Percentiles rank a stretch among this genome's conserved stretches.
Conservation (phyloP, 2,797 vertebrate genomes). For the Spondyliosoma cantharus region DNA sequence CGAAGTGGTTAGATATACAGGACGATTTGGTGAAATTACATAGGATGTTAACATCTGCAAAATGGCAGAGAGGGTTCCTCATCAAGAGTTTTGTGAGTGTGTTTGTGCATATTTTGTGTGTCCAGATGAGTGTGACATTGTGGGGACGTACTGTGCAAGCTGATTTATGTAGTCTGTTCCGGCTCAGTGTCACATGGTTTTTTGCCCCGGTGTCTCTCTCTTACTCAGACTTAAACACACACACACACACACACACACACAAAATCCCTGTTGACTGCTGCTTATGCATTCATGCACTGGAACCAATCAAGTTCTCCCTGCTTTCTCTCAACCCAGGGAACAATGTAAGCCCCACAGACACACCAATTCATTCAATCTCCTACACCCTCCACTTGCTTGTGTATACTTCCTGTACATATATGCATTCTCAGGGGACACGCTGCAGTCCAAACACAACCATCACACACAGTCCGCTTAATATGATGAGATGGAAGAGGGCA, state of each 20-base stretch:
- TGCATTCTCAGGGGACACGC: not conserved
- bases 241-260: slow-evolving; percentile 8
- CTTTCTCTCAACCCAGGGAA: slow-evolving; percentile 15
- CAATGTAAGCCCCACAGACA: not conserved
- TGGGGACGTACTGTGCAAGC: slow-evolving; percentile 16
- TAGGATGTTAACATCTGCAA: not conserved
- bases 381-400: not conserved
- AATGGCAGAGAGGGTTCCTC: slow-evolving; percentile 9
- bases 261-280: slow-evolving; percentile 33
- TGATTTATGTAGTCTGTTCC: slow-evolving; percentile 11
- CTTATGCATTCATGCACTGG: slow-evolving; percentile 38
- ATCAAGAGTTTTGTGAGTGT: slow-evolving; percentile 14
- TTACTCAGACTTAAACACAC: slow-evolving; percentile 20
- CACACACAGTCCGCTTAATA: not conserved
- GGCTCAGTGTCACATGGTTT: slow-evolving; percentile 41
- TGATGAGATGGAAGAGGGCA: not conserved
- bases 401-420: slow-evolving; percentile 14
- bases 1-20: slow-evolving; percentile 19
- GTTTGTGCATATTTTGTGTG: not conserved
- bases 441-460: not conserved
- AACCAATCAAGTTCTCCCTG: slow-evolving; percentile 37
- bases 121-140: slow-evolving; percentile 27
- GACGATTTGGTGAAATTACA: not conserved
- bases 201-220: not conserved
- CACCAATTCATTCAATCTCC: slow-evolving; percentile 21